Evolutionary conservation across 2,797 vertebrate genomes (phyloP).

Genomic region (Thamnophis elegans): DNA sequence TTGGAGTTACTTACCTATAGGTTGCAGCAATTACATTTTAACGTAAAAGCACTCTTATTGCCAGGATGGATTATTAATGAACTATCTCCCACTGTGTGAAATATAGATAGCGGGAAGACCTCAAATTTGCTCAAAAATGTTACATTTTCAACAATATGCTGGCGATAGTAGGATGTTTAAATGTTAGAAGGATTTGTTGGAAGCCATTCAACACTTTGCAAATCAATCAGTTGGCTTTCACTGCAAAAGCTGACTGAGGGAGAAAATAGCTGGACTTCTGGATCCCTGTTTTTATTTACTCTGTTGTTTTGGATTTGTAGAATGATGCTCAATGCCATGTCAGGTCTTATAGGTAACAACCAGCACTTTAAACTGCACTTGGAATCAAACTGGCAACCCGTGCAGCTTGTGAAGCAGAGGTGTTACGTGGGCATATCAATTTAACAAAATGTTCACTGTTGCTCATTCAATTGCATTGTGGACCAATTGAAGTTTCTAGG

Average conservation of each 20-base stretch:
- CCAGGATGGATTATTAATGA: background rate
- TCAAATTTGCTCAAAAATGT: background rate
- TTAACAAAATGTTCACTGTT: background rate
- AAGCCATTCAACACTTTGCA: background rate
- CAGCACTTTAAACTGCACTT: background rate
- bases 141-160: background rate
- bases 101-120: background rate
- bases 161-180: background rate
- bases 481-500: background rate
- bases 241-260: background rate
- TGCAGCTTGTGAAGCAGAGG: background rate
- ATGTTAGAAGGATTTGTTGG: background rate
- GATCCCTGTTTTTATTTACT: background rate
- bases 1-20: background rate
- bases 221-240: background rate
- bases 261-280: background rate
- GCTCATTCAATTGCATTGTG: background rate
- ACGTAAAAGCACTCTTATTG: background rate
- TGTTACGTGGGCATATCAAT: background rate
- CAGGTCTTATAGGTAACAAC: background rate
- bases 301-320: background rate
- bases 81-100: background rate
- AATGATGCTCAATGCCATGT: background rate
- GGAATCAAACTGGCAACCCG: background rate
- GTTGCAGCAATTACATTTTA: background rate